A percentile compares a stretch with the other conserved stretches of the same genome.
phyloP scores from a whole-genome alignment of 1,140 invertebrate species.

The Danaus melanippus region DNA sequence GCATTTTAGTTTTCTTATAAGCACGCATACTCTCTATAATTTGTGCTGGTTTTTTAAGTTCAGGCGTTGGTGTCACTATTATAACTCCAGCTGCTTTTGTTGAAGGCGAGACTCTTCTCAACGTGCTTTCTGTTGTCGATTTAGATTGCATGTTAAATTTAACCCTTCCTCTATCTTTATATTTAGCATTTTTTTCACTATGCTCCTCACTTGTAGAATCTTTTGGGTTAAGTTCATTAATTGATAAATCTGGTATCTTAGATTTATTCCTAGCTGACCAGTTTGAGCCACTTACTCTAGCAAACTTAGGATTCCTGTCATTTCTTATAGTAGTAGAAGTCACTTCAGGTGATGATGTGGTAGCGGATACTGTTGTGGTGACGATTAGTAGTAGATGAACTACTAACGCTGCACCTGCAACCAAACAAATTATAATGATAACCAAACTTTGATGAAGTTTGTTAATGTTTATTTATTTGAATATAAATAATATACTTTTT shows the following conservation, averaged over 20 bases:
- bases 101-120: constrained; percentile 31
- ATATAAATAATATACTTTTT: not conserved
- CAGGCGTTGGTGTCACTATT: constrained; percentile 53
- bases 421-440: too few species aligned
- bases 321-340: constrained; percentile 34
- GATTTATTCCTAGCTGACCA: constrained; percentile 32
- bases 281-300: constrained; percentile 34
- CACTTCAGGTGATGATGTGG: constrained; percentile 40
- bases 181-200: constrained; percentile 61
- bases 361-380: constrained; percentile 38
- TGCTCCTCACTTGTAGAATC: constrained; percentile 53
- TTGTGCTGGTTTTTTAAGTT: constrained; percentile 49
- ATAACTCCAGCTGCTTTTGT: constrained; percentile 40
- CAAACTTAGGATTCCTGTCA: constrained; percentile 34
- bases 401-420: constrained; percentile 64
- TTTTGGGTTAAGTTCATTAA: constrained; percentile 59
- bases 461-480: not conserved
- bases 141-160: constrained; percentile 42
- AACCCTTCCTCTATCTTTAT: constrained; percentile 61
- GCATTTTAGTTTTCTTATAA: constrained; percentile 51
- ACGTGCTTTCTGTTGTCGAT: constrained; percentile 39
- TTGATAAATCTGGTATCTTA: constrained; percentile 43
- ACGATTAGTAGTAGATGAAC: constrained; percentile 57
- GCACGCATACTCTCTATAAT: constrained; percentile 52
- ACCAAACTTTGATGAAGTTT: too few species aligned